Evolutionary conservation across 2,113 vertebrate species (phyloP).

Genomic region (Entelurus aequoreus): DNA sequence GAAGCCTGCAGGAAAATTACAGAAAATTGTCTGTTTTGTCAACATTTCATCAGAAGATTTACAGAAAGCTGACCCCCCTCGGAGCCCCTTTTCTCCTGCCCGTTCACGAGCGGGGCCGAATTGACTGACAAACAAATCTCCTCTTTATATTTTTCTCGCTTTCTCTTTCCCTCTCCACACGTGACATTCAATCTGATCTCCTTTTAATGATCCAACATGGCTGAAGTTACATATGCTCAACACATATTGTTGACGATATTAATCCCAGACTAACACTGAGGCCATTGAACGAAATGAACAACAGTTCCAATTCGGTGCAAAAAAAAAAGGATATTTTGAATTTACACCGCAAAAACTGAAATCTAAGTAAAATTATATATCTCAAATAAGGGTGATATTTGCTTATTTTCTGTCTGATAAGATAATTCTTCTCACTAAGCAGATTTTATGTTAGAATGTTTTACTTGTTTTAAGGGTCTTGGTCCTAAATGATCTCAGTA

Average conservation of each 20-base stretch:
- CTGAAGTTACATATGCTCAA: slow-evolving; percentile 75
- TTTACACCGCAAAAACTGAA: no score
- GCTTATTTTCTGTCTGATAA: no score
- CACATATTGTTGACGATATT: slow-evolving; percentile 56
- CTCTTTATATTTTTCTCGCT: slow-evolving; percentile 78
- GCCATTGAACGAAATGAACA: slow-evolving; percentile 35
- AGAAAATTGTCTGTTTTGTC: slow-evolving; percentile 95
- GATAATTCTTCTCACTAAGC: no score
- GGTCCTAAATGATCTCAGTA: no score
- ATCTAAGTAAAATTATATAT: no score
- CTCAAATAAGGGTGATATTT: no score
- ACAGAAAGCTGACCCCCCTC: slow-evolving; percentile 70
- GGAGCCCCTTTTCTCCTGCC: slow-evolving; percentile 42
- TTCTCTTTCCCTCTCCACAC: slow-evolving; percentile 71
- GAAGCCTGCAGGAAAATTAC: slow-evolving; percentile 80
- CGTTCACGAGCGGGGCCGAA: slow-evolving; percentile 71
- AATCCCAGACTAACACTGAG: slow-evolving; percentile 32
- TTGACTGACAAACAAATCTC: slow-evolving; percentile 87
- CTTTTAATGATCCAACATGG: slow-evolving; percentile 88
- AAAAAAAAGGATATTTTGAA: no score
- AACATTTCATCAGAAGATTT: slow-evolving; percentile 91
- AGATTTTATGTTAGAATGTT: no score
- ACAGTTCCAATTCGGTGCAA: slow-evolving; percentile 6
- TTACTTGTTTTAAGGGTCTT: no score
- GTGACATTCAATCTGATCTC: slow-evolving; percentile 92